Evolutionary conservation across 1,140 invertebrate species (phyloP).

Genomic region (Polyergus mexicanus): DNA sequence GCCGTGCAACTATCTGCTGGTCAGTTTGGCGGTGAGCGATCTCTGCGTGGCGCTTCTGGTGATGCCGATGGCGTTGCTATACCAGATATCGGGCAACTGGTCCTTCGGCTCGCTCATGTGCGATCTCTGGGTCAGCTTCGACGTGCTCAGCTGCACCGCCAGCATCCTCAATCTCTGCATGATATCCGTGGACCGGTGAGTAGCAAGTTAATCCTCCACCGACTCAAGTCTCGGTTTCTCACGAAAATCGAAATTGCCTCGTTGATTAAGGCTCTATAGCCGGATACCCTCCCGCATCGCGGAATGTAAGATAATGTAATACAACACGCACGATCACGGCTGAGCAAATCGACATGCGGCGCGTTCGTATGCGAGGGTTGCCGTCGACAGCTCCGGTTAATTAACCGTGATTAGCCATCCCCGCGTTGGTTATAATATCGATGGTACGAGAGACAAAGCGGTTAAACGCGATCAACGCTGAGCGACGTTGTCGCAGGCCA

Average conservation of each 20-base stretch:
- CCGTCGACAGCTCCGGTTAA: conserved; percentile 10
- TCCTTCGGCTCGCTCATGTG: conserved; percentile 94
- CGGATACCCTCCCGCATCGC: not conserved
- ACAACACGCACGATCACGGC: not conserved
- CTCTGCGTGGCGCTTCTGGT: conserved; percentile 93
- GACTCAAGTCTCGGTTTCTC: not conserved
- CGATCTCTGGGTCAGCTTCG: conserved; percentile 95
- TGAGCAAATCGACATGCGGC: not conserved
- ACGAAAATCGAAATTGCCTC: not conserved
- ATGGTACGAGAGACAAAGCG: not conserved
- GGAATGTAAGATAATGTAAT: conserved; percentile 8
- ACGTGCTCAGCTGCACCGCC: conserved; percentile 94
- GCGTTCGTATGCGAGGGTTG: not conserved
- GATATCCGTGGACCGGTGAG: conserved; percentile 93
- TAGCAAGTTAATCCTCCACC: conserved; percentile 39
- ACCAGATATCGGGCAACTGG: conserved; percentile 94
- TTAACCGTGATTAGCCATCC: conserved; percentile 16
- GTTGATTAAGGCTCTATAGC: not conserved
- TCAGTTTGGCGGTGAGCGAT: conserved; percentile 95
- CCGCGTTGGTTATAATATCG: conserved; percentile 13
- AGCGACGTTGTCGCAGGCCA: not conserved
- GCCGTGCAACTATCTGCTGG: conserved; percentile 95
- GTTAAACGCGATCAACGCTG: conserved; percentile 1
- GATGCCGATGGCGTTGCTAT: conserved; percentile 95
- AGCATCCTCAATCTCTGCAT: conserved; percentile 97